Percentiles rank a stretch among this genome's conserved stretches.
Conservation (phyloP, 2,888 invertebrate species). For the Aleiodes leptofemur region DNA sequence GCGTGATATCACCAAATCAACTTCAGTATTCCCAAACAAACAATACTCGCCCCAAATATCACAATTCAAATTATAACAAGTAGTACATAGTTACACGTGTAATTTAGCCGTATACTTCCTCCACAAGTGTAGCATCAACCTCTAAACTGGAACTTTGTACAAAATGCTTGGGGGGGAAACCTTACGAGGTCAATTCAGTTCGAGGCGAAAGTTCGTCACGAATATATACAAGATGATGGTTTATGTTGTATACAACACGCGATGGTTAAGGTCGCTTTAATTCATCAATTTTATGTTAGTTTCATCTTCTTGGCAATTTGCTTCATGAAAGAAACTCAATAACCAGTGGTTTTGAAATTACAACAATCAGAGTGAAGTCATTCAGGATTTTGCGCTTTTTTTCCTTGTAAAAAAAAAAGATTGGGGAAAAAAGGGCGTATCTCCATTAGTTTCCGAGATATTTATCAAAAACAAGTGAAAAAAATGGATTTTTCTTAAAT, state of each 20-base stretch:
- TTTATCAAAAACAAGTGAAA: no score
- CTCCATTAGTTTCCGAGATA: no score
- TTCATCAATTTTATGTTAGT: background rate
- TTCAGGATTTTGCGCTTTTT: background rate
- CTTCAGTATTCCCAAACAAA: constrained; percentile 2
- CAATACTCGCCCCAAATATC: constrained; percentile 37
- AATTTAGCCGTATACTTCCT: constrained; percentile 12
- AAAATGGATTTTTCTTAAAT: no score
- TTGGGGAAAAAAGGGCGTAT: no score
- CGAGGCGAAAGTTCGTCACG: constrained; percentile 53
- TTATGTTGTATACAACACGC: constrained; percentile 44
- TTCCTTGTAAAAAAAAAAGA: no score
- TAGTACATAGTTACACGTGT: constrained; percentile 16
- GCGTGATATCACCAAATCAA: constrained; percentile 38
- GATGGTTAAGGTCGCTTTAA: constrained; percentile 54
- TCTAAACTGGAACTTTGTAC: constrained; percentile 22
- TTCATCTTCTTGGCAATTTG: background rate
- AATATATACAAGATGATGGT: constrained; percentile 23
- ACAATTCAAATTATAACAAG: constrained; percentile 17
- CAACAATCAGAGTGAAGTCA: background rate
- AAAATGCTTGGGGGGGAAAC: constrained; percentile 46
- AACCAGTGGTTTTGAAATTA: background rate
- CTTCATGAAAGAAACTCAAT: background rate
- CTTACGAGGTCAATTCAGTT: constrained; percentile 52
- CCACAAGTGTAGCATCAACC: constrained; percentile 31